Evolutionary conservation across 2,113 vertebrate genomes (phyloP), one percentile per base, ranked within the genome.

Genomic region (Boulengeromyrus knoepffleri): DNA sequence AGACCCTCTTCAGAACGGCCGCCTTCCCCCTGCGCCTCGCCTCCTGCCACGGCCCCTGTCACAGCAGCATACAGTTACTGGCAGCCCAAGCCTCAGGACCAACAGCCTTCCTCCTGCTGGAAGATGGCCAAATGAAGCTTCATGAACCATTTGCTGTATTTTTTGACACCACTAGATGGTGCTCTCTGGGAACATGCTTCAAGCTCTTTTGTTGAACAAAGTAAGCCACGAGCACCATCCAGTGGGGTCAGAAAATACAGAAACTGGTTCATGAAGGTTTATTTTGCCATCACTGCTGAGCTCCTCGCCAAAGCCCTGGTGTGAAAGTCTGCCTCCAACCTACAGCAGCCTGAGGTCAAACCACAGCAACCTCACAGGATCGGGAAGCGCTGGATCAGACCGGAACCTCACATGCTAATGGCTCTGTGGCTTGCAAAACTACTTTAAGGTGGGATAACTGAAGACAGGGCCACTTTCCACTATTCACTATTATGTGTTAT

Each of bases 1-100:
- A 91, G 91, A 39, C 86, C 85, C 88, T 91, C 92, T 87, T 47
- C 85, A 47, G 90, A 49, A 45, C 89, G 53, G 12, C 45, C 12
- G 2, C 24, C 50, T 21, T 62, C 89, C 24, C 21, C 53, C 24
- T 7, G 77, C 10, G 0, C 52, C 31, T 45, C 39, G 5, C 19
- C 24, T 42, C 50, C 52, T 0, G 27, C 39, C 9, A 21, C 5
- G 0, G 27, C 36, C 77, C 50, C 89, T 89, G 80, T 85, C 36
- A 85, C 39, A 58, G 39, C 1, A 58, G 36, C 8, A 52, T 3
- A 62, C 10, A 62, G 52, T 45, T 46, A 83, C 36, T 52, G 77
- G 39, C 50, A 31, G 3, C n/a, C 49, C 21, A 3, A 31, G 8
- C 19, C 10, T 2, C 39, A 9, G 12, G 21, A 49, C 85, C 85